Evolutionary conservation across 1,140 invertebrate genomes (phyloP), one percentile per base, ranked within the genome.

Genomic region (Drosophila arizonae): DNA sequence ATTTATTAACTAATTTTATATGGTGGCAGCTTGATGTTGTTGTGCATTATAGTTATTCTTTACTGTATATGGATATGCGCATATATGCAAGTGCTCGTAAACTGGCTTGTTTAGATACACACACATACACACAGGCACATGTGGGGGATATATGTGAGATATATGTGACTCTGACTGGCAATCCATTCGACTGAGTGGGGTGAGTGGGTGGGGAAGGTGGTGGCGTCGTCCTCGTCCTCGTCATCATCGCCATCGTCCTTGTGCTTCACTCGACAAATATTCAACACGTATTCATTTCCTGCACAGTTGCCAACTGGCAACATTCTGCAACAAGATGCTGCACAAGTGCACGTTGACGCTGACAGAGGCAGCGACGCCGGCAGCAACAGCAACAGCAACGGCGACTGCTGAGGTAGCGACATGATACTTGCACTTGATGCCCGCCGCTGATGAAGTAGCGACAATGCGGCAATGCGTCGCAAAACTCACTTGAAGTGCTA

Each of bases 221-320:
- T 21, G 15, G 4, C 24, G 36, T 39, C 28, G 28, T 30, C 6
- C 4, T 28, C 26, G 26, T 28, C 5, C 3, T 30, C 28, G 28
- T 30, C 28, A 3, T 30, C 51, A 65, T 66, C 68, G 57, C 33
- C 46, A 46, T 75, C 79, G 79, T 87, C 84, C 81, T 87, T 87
- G 82, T 82, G 82, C 81, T 87, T 86, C 81, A 86, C 81, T 86
- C 82, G 82, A 87, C 82, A 87, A 87, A 87, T 87, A 87, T 87
- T 87, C 82, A 87, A 87, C 82, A 87, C 82, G 82, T 87, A 87
- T 88, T 87, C 82, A 87, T 87, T 87, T 87, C 82, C 82, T 87
- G 84, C 76, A 46, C 82, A 87, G 82, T 87, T 82, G 82, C 78
- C 81, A 85, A 85, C 81, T 85, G 81, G 78, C 82, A 88, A 86